A percentile compares a stretch with the other conserved stretches of the same genome.
These are phyloP conservation scores for Gonioctena quinquepunctata DNA, from an alignment of 1,140 invertebrate species.

Conservation along the genomic window DNA sequence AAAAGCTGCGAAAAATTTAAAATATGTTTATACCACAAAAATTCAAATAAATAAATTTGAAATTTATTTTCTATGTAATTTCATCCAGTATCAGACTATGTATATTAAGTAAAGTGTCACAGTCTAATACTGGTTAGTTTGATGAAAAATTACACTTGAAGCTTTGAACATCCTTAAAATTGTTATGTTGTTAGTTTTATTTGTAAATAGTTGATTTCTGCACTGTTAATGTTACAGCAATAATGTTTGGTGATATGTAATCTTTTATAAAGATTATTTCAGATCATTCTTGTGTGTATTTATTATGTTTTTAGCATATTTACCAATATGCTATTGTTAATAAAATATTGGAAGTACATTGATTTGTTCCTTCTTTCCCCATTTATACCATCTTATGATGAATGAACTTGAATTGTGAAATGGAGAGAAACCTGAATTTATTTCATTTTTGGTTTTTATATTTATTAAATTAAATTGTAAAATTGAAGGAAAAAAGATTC, in stretches of 20 bases:
- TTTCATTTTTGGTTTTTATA: no score
- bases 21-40: no score
- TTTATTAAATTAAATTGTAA: no score
- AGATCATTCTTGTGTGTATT: conserved; percentile 42
- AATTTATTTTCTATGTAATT: no score
- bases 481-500: no score
- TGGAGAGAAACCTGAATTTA: no score
- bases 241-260: conserved; percentile 40
- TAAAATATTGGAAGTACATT: conserved; percentile 26
- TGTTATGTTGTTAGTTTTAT: conserved; percentile 7
- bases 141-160: background rate
- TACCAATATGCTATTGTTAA: conserved; percentile 43
- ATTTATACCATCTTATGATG: no score
- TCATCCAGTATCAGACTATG: no score
- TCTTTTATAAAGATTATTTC: conserved; percentile 49
- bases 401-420: no score
- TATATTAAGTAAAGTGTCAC: no score
- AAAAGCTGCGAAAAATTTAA: no score
- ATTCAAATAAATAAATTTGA: no score
- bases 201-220: conserved; percentile 22
- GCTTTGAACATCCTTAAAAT: background rate
- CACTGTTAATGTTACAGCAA: conserved; percentile 40
- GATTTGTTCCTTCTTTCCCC: background rate
- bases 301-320: conserved; percentile 42
- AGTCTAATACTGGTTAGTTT: background rate